Conservation (phyloP, 2,113 vertebrate genomes). For the Camelus bactrianus region DNA sequence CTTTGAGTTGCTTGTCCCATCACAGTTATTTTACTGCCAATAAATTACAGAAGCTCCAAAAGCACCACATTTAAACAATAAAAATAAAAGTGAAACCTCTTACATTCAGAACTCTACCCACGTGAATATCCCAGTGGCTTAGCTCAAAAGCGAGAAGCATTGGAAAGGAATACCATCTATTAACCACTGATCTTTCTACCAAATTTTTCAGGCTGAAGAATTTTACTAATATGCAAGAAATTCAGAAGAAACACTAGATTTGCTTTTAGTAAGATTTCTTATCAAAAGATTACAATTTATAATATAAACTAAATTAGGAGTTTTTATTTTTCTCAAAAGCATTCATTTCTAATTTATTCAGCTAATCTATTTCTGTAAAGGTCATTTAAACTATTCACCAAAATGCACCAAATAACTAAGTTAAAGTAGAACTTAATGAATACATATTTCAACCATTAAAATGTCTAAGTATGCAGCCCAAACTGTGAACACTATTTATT, state of each 20-base stretch:
- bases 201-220: neutral
- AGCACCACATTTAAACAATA: neutral
- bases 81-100: slow-evolving; percentile 22
- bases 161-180: neutral
- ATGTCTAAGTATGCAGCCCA: neutral
- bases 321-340: neutral
- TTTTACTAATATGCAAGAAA: neutral
- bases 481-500: neutral
- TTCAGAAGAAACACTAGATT: neutral
- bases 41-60: slow-evolving; percentile 14
- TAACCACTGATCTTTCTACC: neutral
- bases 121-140: neutral
- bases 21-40: neutral
- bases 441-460: slow-evolving; percentile 15
- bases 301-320: neutral
- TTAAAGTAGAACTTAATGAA: slow-evolving; percentile 46
- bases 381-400: slow-evolving; percentile 27
- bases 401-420: slow-evolving; percentile 24
- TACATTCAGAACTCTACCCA: neutral
- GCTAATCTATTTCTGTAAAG: neutral
- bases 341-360: neutral
- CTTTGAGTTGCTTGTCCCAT: neutral
- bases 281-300: neutral
- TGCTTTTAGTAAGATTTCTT: neutral
- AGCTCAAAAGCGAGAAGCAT: slow-evolving; percentile 11